Conservation (phyloP, 1,140 invertebrate species). For the Delia radicum region DNA sequence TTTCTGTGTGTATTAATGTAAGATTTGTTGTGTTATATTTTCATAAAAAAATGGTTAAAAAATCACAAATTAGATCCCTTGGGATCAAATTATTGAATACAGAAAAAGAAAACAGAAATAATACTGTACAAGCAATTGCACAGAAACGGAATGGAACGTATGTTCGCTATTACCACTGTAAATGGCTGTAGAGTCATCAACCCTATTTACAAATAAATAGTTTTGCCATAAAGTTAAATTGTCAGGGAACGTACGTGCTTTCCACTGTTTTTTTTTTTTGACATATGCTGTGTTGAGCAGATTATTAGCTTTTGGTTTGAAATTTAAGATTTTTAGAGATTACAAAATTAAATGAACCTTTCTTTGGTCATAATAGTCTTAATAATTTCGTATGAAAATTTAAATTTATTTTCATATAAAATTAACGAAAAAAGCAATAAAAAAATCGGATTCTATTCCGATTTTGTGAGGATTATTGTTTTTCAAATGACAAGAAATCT, state of each 20-base stretch:
- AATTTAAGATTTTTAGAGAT: neutral
- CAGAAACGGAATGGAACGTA: neutral
- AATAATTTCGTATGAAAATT: no score
- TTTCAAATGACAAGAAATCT: no score
- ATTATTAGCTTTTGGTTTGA: neutral
- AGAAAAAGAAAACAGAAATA: neutral
- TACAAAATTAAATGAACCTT: neutral
- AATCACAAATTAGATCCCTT: constrained; percentile 4
- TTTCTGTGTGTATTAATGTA: no score
- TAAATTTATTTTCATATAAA: no score
- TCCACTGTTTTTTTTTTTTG: neutral
- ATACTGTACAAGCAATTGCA: neutral
- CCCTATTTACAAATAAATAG: neutral
- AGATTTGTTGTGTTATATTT: neutral
- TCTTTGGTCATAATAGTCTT: neutral
- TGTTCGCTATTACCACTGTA: constrained; percentile 1
- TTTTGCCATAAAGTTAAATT: neutral
- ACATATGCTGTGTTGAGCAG: neutral
- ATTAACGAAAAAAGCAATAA: no score
- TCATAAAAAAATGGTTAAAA: neutral
- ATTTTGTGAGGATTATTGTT: no score
- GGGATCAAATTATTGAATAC: constrained; percentile 1
- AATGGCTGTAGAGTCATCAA: neutral
- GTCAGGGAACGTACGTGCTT: neutral
- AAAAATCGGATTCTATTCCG: no score